phyloP scores from a whole-genome alignment of 37 sponge, comb jelly and placozoan species.

The Haliclona indistincta region DNA sequence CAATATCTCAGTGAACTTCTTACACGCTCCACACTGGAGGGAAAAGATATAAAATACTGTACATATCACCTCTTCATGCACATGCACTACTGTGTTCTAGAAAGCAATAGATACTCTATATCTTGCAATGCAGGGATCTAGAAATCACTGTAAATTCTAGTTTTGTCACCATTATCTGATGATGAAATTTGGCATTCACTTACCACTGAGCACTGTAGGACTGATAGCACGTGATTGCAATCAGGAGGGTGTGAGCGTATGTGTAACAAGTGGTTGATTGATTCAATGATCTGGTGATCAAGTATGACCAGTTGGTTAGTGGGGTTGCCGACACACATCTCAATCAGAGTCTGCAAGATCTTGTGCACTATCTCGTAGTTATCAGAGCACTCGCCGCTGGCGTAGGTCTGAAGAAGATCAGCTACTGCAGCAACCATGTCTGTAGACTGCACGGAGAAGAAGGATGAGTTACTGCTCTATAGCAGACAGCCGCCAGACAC shows the following conservation, averaged over 20 bases:
- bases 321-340: constrained; percentile 48
- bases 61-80: too few species aligned
- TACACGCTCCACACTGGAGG: neutral
- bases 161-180: too few species aligned
- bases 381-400: constrained; percentile 30
- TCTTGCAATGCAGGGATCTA: neutral
- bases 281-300: constrained; percentile 51
- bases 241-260: too few species aligned
- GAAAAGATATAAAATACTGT: too few species aligned
- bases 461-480: too few species aligned
- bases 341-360: constrained; percentile 47
- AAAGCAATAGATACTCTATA: neutral
- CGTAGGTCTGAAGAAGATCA: constrained; percentile 42
- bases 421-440: constrained; percentile 59
- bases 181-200: too few species aligned
- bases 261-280: constrained; percentile 40
- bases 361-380: constrained; percentile 42
- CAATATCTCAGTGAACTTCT: neutral
- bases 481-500: too few species aligned
- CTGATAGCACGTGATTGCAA: too few species aligned
- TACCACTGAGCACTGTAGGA: too few species aligned
- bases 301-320: constrained; percentile 48
- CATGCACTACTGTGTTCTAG: neutral
- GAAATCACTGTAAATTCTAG: neutral
- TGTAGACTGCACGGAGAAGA: too few species aligned